Evolutionary conservation across 2,113 vertebrate species (phyloP).

Genomic region (Macquaria australasica): DNA sequence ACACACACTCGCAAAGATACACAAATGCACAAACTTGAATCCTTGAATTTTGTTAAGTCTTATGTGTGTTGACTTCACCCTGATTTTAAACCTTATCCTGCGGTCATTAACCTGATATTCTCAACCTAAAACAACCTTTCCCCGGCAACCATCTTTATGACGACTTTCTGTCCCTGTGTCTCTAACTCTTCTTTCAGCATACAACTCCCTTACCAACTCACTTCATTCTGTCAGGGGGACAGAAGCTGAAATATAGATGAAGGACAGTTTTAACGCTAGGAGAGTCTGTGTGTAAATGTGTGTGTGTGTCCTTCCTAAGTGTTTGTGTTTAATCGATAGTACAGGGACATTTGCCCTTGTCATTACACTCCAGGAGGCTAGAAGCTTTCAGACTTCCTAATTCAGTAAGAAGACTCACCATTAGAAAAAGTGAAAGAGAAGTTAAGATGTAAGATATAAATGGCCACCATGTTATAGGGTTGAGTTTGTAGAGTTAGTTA

Average conservation of each 20-base stretch:
- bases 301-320: slow-evolving; percentile 23
- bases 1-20: background rate
- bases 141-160: background rate
- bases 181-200: slow-evolving; percentile 8
- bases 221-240: slow-evolving; percentile 42
- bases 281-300: background rate
- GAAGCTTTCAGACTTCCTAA: slow-evolving; percentile 20
- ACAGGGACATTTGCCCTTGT: slow-evolving; percentile 32
- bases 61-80: background rate
- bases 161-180: background rate
- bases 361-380: slow-evolving; percentile 1
- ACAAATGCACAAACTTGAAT: background rate
- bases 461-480: background rate
- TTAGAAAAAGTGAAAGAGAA: background rate
- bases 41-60: background rate
- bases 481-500: background rate
- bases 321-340: slow-evolving; percentile 48
- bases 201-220: slow-evolving; percentile 38
- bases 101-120: slow-evolving; percentile 1
- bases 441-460: background rate
- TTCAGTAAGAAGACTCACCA: background rate
- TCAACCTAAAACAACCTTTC: background rate
- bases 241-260: slow-evolving; percentile 43
- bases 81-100: background rate
- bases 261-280: slow-evolving; percentile 12